Evolutionary conservation across 1,140 invertebrate genomes (phyloP).

Genomic region (Drosophila murphyi): DNA sequence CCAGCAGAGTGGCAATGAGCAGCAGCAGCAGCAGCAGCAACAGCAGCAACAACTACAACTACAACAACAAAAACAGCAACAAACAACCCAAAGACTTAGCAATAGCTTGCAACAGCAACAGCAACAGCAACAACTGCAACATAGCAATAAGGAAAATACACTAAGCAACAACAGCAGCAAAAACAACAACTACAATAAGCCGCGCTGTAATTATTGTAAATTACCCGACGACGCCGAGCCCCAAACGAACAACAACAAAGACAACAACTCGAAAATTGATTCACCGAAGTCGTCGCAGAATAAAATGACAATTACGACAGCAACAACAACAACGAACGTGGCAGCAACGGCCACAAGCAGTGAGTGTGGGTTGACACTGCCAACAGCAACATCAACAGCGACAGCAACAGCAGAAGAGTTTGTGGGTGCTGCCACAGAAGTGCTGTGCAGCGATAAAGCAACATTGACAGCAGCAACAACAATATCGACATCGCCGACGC

Average conservation of each 20-base stretch:
- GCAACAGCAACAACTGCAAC: conserved; percentile 57
- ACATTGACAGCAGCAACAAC: conserved; percentile 65
- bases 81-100: conserved; percentile 84
- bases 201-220: conserved; percentile 82
- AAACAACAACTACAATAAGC: conserved; percentile 63
- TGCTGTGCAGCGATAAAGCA: conserved; percentile 77
- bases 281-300: conserved; percentile 76
- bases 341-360: conserved; percentile 53
- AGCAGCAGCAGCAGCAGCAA: conserved; percentile 46
- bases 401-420: conserved; percentile 56
- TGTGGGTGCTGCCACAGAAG: conserved; percentile 80
- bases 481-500: conserved; percentile 21
- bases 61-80: conserved; percentile 56
- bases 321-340: conserved; percentile 59
- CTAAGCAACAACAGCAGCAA: conserved; percentile 64
- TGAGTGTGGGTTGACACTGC: conserved; percentile 71
- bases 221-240: conserved; percentile 77
- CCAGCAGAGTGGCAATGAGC: conserved; percentile 77
- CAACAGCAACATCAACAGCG: conserved; percentile 39
- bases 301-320: conserved; percentile 83
- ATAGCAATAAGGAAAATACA: conserved; percentile 81
- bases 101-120: conserved; percentile 75
- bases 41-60: conserved; percentile 31
- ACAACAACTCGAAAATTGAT: conserved; percentile 73
- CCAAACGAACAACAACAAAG: conserved; percentile 69